Conservation (phyloP, 2,113 vertebrate genomes). For the Siphamia tubifer region DNA sequence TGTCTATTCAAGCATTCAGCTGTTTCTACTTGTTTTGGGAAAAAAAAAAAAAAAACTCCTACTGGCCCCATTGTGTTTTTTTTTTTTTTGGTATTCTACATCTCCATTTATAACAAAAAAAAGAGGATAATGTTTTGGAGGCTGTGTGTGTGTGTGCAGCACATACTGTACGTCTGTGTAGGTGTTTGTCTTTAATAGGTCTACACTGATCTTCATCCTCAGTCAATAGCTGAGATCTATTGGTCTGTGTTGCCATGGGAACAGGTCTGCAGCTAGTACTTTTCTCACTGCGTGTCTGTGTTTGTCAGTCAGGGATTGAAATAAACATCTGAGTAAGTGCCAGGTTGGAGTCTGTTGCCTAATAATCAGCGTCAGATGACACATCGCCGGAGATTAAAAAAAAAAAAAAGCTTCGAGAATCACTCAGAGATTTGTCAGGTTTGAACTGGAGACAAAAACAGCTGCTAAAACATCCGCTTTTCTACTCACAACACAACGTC, state of each 20-base stretch:
- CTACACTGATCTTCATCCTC: constrained; percentile 64
- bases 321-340: constrained; percentile 55
- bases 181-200: constrained; percentile 62
- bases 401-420: neutral
- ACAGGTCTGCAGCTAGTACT: constrained; percentile 69
- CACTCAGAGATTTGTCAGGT: neutral
- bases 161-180: constrained; percentile 6
- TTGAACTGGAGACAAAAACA: neutral
- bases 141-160: neutral
- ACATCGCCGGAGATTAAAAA: neutral
- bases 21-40: neutral
- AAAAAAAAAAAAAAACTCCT: too few relatives aligned
- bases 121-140: constrained; percentile 4
- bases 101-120: constrained; percentile 9
- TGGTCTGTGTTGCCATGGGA: constrained; percentile 79
- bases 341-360: constrained; percentile 32
- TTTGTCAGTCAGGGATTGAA: constrained; percentile 59
- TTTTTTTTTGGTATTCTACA: too few relatives aligned
- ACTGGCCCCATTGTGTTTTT: constrained; percentile 11
- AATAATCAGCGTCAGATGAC: constrained; percentile 28
- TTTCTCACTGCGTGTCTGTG: constrained; percentile 34
- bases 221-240: constrained; percentile 67
- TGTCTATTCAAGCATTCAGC: constrained; percentile 17
- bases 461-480: neutral
- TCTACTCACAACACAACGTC: neutral